These are phyloP conservation scores for Hydra vulgaris DNA, from an alignment of 30 jellyfish, hydroid and myxozoan species.

Conservation along the genomic window DNA sequence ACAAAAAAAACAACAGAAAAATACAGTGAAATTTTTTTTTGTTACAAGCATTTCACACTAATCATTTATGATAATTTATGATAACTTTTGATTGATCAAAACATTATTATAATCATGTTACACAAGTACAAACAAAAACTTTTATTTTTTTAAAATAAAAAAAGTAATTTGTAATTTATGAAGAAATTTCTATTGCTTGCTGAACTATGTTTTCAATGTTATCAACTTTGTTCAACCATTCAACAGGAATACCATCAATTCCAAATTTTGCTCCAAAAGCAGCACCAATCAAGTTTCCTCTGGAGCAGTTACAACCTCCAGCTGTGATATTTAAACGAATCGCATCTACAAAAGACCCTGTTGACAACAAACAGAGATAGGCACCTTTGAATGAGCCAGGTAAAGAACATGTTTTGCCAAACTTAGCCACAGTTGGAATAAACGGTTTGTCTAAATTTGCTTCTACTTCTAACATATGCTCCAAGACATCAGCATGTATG, in stretches of 20 bases:
- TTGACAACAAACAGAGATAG: not conserved
- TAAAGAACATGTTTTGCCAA: constrained; percentile 17
- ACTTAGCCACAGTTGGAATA: constrained; percentile 6
- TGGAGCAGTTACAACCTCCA: constrained; percentile 24
- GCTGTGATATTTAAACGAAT: constrained; percentile 22
- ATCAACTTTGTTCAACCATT: constrained; percentile 22
- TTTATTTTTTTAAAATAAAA: too few species aligned
- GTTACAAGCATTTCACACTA: too few species aligned
- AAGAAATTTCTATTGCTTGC: not conserved
- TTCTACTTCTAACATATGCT: constrained; percentile 20
- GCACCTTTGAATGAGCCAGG: constrained; percentile 32
- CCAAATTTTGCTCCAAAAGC: constrained; percentile 25
- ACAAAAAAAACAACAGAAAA: too few species aligned
- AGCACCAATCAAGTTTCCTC: constrained; percentile 29
- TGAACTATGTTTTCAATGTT: constrained; percentile 9
- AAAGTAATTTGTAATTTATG: not conserved
- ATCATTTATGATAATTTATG: too few species aligned
- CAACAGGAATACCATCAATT: constrained; percentile 28
- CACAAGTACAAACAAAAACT: too few species aligned
- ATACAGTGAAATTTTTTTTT: too few species aligned
- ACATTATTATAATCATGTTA: too few species aligned
- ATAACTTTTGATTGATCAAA: too few species aligned
- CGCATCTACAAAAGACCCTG: constrained; percentile 27
- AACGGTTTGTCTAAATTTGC: not conserved
- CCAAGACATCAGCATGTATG: constrained; percentile 4